Base-by-base conservation (phyloP, 2,797 vertebrate genomes). In the Lithobates pipiens region DNA sequence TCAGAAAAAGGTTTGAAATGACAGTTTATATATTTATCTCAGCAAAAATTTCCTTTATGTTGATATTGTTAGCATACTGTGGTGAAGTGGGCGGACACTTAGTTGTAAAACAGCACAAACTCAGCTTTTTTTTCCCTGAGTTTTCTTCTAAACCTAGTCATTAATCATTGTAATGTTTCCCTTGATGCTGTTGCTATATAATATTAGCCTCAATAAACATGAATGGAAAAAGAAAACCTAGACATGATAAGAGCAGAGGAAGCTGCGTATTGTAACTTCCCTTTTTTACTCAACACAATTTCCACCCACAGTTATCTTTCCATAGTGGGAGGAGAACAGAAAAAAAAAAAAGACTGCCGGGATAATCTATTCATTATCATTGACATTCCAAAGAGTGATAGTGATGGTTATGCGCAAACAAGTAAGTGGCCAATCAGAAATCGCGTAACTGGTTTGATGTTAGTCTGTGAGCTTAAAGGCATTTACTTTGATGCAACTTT, bases 201-300 rank as follows among this genome's bases (percentile, higher is more conserved):
- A 32, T 72, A 8, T 27, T 42, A 73, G 16, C 25, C 25, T 1
- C 32, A 34, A 23, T 69, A 27, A 27, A 46, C n/a, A 16, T 25
- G 10, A 54, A 27, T 9, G 21, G 21, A 36, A 50, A 69, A 46
- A 32, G 1, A 50, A 23, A 21, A 18, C 21, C 18, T 21, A 9
- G 6, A 72, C 36, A 10, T n/a, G 67, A 71, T 81, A 57, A 23
- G 15, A 29, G 69, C 34, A 61, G 70, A 44, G 80, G 69, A 73
- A 82, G 69, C 6, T 25, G 42, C 10, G 3, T 13, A 15, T 39
- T 46, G 34, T 44, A 81, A 73, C 32, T 82, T 61, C 80, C 70
- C 39, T 21, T 81, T 82, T 42, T 44, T 3, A 29, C 4, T 42
- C 10, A 27, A 10, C 15, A 61, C 44, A 77, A 70, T 77, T 76